These are phyloP conservation scores for Eublepharis macularius DNA, from an alignment of 2,113 vertebrate genomes.

Conservation along the genomic window DNA sequence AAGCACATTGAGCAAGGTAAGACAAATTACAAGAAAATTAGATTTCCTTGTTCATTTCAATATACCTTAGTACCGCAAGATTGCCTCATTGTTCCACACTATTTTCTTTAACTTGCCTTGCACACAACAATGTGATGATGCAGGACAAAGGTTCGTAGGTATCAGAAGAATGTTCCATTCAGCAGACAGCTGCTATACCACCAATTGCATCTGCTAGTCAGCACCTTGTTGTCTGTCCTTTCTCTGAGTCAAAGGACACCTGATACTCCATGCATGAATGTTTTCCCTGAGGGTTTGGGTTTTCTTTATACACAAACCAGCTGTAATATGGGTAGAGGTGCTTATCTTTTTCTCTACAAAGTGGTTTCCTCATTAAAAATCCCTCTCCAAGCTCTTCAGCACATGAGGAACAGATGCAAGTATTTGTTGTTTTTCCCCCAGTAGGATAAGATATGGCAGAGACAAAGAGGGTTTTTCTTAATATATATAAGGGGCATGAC, in stretches of 20 bases:
- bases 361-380: background rate
- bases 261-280: background rate
- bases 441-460: too few relatives aligned
- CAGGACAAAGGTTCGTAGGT: background rate
- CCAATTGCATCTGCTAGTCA: background rate
- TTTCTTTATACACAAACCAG: background rate
- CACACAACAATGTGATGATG: background rate
- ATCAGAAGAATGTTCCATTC: background rate
- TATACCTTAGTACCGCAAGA: background rate
- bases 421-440: too few relatives aligned
- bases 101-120: background rate
- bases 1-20: background rate
- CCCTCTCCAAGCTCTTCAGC: background rate
- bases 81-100: background rate
- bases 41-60: conserved; percentile 24
- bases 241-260: background rate
- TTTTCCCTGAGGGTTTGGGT: background rate
- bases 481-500: too few relatives aligned
- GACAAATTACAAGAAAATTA: conserved; percentile 7
- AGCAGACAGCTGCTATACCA: background rate
- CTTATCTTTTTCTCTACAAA: background rate
- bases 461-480: too few relatives aligned
- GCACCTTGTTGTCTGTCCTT: background rate
- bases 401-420: too few relatives aligned
- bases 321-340: background rate